Evolutionary conservation across 2,797 vertebrate genomes (phyloP), one percentile per base, ranked within the genome.

Genomic region (Allobates femoralis): DNA sequence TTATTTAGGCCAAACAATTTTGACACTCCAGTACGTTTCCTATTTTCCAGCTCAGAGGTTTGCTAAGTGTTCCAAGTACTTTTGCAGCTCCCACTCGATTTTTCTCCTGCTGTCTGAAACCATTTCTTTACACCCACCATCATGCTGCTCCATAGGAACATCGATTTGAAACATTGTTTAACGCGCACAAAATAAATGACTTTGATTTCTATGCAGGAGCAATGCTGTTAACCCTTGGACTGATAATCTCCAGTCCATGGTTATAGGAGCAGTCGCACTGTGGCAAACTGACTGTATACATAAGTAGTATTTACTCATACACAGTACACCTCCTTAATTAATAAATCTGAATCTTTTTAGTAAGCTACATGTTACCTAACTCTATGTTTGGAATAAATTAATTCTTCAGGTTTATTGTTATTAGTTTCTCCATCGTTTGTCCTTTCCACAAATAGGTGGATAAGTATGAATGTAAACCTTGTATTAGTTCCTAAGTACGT

Each of bases 1-100:
- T 76, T 85, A 81, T 85, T 81, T 85, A 81, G 87, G 78, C 86
- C 87, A 77, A 71, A 77, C 83, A 84, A 88, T 89, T 87, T 87
- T 90, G 64, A 87, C 83, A 78, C 86, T 90, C 82, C 84, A 62
- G 76, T 85, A 90, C 53, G 37, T 90, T 88, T 76, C 80, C 67
- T 90, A 89, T 88, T 85, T 4, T 91, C 84, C 89, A 92, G 89
- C 87, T 89, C 91, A 92, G 90, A 84, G 92, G 85, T 14, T 12
- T 85, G 90, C 81, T 77, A 88, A 88, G 55, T 62, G 41, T 90
- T 16, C 89, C 89, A 83, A 91, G 91, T 89, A 83, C 89, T 90
- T 76, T 82, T 3, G 0, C 64, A 73, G 86, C 89, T 90, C 89
- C 89, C 79, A 87, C 89, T 88, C 89, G 74, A 71, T 91, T 92